Evolutionary conservation across 2,888 invertebrate genomes (phyloP), one percentile per base, ranked within the genome.

Genomic region (Deilephila elpenor): DNA sequence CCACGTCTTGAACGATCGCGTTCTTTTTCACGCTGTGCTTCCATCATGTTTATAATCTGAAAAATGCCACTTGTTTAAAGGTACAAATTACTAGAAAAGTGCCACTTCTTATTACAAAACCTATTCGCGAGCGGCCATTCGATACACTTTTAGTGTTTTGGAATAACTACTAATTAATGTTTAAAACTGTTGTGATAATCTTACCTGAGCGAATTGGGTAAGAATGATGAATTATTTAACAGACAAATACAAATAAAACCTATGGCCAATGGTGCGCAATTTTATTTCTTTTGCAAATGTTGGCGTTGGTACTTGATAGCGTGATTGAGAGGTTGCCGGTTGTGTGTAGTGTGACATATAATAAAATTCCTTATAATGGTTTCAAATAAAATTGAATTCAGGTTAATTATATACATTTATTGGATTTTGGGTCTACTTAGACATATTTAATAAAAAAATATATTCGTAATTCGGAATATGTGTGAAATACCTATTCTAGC

Each of bases 1-100:
- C 96, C 96, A 67, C 97, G 95, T 73, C 96, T 95, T 0, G 96
- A 95, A 7, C 96, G 95, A 81, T 96, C 96, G 62, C 96, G 95
- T 34, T 95, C 95, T 80, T 93, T 94, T 83, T 90, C 95, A 82
- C 89, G 90, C 82, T 91, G 91, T 76, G 88, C 90, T 77, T 94
- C 93, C 92, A 93, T 93, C 11, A 61, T 70, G 8, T 61, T 59
- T 34, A 20, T 59, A 76, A 67, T 59, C 75, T 61, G 73, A 74
- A 71, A 71, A 71, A 17, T 37, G 44, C 3, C 19, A n/a, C 34
- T 17, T 20, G 25, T n/a, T 56, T 56, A 1, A n/a, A 51, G 51
- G 14, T 51, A 51, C 51, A 56, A 19, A 3, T 56, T 19, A n/a
- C 56, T 56, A 56, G n/a, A n/a, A 44, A 44, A 44, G 14, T 44